phyloP scores from a whole-genome alignment of 2,888 invertebrate genomes.

The Malthinus seriepunctatus region DNA sequence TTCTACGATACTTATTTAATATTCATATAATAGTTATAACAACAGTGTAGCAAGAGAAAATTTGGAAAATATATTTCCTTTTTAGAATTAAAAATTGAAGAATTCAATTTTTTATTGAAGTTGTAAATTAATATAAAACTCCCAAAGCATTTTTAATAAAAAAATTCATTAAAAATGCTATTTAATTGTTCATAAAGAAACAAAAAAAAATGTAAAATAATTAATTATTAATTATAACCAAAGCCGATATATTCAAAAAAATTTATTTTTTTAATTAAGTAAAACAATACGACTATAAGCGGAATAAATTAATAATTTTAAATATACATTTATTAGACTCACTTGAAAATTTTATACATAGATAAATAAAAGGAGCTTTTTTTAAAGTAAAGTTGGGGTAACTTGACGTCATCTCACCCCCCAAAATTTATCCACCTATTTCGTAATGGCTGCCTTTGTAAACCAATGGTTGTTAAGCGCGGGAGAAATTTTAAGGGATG shows the following conservation, averaged over 20 bases:
- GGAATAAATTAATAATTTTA: constrained; percentile 3
- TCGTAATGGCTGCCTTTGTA: constrained; percentile 45
- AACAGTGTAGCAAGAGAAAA: no score
- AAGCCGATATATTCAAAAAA: neutral
- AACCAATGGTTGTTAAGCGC: constrained; percentile 41
- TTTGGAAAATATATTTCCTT: no score
- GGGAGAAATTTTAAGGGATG: constrained; percentile 42
- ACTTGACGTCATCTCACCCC: constrained; percentile 38
- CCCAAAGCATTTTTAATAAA: neutral
- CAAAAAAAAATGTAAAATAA: neutral
- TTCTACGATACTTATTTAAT: no score
- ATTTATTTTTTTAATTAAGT: neutral
- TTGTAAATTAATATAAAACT: neutral
- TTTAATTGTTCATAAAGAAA: neutral
- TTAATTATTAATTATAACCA: neutral
- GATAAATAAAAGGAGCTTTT: constrained; percentile 23
- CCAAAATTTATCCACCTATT: constrained; percentile 43
- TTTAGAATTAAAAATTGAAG: no score
- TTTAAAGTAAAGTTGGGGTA: constrained; percentile 18
- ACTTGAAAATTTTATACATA: constrained; percentile 20
- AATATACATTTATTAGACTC: constrained; percentile 3
- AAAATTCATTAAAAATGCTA: neutral
- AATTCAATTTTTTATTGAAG: no score
- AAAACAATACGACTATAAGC: neutral
- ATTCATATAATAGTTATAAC: no score